A percentile compares a stretch with the other conserved stretches of the same genome.
phyloP scores from a whole-genome alignment of 2,888 invertebrate genomes.

The Lasioglossum leucozonium region DNA sequence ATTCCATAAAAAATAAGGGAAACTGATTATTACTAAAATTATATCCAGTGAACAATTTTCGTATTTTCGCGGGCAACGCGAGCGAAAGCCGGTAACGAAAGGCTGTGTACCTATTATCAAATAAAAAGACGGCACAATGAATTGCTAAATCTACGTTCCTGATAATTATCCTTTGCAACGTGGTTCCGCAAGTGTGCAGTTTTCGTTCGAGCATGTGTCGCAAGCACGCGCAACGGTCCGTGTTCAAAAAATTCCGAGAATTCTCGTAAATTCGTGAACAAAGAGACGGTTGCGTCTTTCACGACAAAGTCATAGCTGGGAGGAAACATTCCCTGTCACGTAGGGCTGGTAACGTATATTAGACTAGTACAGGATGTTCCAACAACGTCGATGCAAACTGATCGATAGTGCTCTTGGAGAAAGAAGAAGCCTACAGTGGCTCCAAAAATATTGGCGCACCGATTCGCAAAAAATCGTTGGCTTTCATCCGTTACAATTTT shows the following conservation, averaged over 20 bases:
- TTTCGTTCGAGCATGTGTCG: slow-evolving; percentile 1
- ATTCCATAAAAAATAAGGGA: no score
- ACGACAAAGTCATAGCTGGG: background rate
- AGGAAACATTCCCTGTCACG: slow-evolving; percentile 3
- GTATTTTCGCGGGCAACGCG: no score
- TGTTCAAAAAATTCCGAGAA: background rate
- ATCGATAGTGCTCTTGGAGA: background rate
- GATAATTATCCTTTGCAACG: background rate
- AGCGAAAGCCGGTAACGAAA: no score
- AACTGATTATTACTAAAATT: no score
- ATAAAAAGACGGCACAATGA: background rate
- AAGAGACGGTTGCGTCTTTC: slow-evolving; percentile 4
- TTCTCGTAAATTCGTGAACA: background rate
- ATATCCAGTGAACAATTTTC: no score
- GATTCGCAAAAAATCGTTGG: background rate
- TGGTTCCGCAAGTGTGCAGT: background rate
- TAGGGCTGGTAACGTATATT: background rate
- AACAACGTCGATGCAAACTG: background rate
- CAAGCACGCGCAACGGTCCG: slow-evolving; percentile 11
- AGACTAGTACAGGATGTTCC: background rate
- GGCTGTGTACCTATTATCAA: no score
- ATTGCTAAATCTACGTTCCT: background rate
- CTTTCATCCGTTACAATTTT: background rate
- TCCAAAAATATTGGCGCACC: background rate
- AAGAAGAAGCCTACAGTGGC: background rate